Base-by-base conservation (phyloP, 2,888 invertebrate genomes). In the Marronus borbonicus region DNA sequence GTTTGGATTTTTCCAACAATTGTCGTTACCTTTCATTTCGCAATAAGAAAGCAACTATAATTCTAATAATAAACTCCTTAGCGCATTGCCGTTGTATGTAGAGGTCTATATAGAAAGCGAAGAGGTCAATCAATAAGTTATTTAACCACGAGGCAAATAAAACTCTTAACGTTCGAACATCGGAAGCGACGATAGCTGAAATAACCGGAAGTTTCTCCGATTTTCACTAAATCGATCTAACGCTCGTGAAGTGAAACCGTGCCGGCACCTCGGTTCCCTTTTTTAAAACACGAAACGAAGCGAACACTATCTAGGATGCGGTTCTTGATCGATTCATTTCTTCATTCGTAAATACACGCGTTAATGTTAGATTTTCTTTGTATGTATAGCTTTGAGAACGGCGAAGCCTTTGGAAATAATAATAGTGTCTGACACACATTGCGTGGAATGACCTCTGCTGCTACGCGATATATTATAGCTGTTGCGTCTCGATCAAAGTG, bases 401-500 rank as follows among this genome's bases (percentile, higher is more conserved):
- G 52, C 31, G 70, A 70, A 44, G 44, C 8, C 44, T 44, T 44
- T 44, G 12, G 44, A 12, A 28, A 36, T 14, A 70, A 55, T 52
- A 70, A 70, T 70, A 55, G 39, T 14, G 55, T 20, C 17, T 70
- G 70, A 70, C 70, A 70, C 36, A 52, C 36, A 70, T 70, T 70
- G 36, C 36, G 70, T 70, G 70, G 70, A 70, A 55, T 70, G 70
- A 70, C 70, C 70, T 36, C 55, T 28, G 36, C 7, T 17, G 17
- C 20, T 5, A 20, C 10, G 44, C 44, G 44, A 12, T 12, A 44
- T 44, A 44, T 8, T 44, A 36, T 36, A 44, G 44, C 2, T 44
- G 44, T 44, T 44, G 8, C 12, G 44, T 44, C 44, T 44, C 55
- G 55, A 20, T 55, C n/a, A 7, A 17, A n/a, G 17, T 55, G 3